Percentiles rank a stretch among this genome's conserved stretches.
Conservation (phyloP, 2,888 invertebrate species). For the Galeopsomyia nigrocyanea region DNA sequence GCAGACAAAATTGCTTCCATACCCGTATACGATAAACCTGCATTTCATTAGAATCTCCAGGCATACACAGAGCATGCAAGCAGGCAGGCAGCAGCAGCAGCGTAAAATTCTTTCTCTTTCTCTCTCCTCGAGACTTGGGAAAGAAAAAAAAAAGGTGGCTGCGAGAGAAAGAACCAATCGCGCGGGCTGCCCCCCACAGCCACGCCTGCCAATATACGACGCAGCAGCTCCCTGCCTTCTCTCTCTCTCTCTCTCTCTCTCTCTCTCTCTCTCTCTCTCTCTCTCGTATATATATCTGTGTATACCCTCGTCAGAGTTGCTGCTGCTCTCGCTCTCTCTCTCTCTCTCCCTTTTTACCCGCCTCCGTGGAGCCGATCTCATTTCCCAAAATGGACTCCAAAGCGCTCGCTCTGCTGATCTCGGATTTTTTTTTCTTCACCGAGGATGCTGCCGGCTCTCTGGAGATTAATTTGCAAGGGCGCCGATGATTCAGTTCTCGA, state of each 20-base stretch:
- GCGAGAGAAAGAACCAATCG: slow-evolving; percentile 63
- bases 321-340: slow-evolving; percentile 57
- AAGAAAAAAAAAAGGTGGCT: slow-evolving; percentile 9
- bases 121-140: neutral
- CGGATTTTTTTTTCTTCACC: slow-evolving; percentile 20
- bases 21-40: slow-evolving; percentile 56
- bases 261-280: slow-evolving; percentile 65
- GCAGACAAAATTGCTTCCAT: too few species aligned
- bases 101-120: neutral
- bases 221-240: slow-evolving; percentile 65
- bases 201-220: slow-evolving; percentile 69
- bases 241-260: slow-evolving; percentile 66
- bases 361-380: slow-evolving; percentile 54
- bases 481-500: slow-evolving; percentile 35
- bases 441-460: slow-evolving; percentile 39
- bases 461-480: slow-evolving; percentile 50
- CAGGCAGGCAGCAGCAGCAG: too few species aligned
- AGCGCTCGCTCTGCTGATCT: slow-evolving; percentile 10
- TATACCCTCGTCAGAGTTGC: slow-evolving; percentile 47
- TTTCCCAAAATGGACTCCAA: slow-evolving; percentile 64
- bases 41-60: slow-evolving; percentile 62
- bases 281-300: slow-evolving; percentile 19
- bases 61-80: too few species aligned
- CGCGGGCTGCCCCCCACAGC: slow-evolving; percentile 62
- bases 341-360: slow-evolving; percentile 46